Evolutionary conservation across 2,797 vertebrate species (phyloP), one percentile per base, ranked within the genome.

Genomic region (Hybognathus amarus): DNA sequence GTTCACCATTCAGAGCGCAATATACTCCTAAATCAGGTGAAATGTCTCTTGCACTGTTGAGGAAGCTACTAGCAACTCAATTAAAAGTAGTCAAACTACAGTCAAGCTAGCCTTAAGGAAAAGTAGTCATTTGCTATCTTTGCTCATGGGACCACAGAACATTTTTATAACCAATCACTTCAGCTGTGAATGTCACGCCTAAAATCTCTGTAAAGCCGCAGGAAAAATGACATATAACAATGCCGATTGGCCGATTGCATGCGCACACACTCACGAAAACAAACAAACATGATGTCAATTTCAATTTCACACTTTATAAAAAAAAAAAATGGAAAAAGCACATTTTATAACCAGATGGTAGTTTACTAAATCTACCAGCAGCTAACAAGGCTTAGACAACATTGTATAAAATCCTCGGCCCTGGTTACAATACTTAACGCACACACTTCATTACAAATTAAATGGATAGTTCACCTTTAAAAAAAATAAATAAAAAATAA

Each of bases 51-150:
- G 20, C 6, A 3, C 50, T 38, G 50, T 33, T 77, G 75, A 63
- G 56, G 56, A 77, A 77, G 40, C 75, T 77, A 76, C 33, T 24
- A 76, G 73, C 73, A 40, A 59, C 22, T 76, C 52, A 63, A 63
- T 77, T 63, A 63, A 63, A 63, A 27, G 22, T 20, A 45, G 61
- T 63, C 5, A 24, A 59, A 30, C 20, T 4, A 13, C 10, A 45
- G 56, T 77, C 75, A 45, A 30, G 38, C 24, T 27, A 61, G n/a
- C 75, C 56, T 13, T 77, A 12, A 77, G 56, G 54, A 27, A 77
- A 63, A 63, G 17, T 45, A 45, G n/a, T 30, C 5, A 45, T 38
- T 36, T 40, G 52, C 22, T 6, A 18, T 59, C 30, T 59, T 59
- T 76, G 73, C 52, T 59, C 52, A 59, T 18, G n/a, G 22, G 22